Percentiles rank a stretch among this genome's conserved stretches.
phyloP scores from a whole-genome alignment of 2,113 vertebrate genomes.

The Istiophorus platypterus region DNA sequence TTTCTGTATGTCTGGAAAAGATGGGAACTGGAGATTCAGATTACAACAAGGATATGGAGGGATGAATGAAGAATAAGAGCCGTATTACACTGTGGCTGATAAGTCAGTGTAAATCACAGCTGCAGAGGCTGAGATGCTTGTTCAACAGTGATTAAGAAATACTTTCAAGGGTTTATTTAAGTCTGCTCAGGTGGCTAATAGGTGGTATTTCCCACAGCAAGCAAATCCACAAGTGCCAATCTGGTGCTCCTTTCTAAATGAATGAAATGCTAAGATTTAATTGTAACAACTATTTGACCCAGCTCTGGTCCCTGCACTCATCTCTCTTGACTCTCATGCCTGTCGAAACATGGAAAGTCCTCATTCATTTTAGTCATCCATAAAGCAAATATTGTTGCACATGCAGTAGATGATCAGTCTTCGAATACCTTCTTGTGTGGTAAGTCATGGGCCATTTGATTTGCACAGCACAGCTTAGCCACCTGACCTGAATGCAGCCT shows the following conservation, averaged over 20 bases:
- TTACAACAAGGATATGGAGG: constrained; percentile 46
- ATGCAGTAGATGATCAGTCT: constrained; percentile 98
- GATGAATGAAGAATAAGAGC: constrained; percentile 65
- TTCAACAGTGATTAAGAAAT: constrained; percentile 30
- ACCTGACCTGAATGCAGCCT: constrained; percentile 94
- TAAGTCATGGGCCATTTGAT: constrained; percentile 96
- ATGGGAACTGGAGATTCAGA: constrained; percentile 67
- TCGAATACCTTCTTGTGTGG: constrained; percentile 99
- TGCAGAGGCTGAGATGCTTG: constrained; percentile 15
- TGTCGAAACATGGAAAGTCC: constrained; percentile 97
- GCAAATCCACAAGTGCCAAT: background rate
- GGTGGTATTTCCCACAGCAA: constrained; percentile 24
- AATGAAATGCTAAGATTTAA: constrained; percentile 53
- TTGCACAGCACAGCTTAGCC: constrained; percentile 89
- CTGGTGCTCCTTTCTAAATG: background rate
- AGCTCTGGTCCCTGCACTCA: constrained; percentile 73
- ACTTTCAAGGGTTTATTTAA: constrained; percentile 19
- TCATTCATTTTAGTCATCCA: constrained; percentile 98
- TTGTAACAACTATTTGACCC: constrained; percentile 62
- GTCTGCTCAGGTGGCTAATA: constrained; percentile 20
- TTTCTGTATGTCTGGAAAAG: constrained; percentile 63
- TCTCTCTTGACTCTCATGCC: constrained; percentile 92
- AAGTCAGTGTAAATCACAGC: constrained; percentile 49
- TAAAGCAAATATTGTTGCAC: constrained; percentile 99
- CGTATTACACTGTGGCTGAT: constrained; percentile 46